These are phyloP conservation scores for Actinemys pallida DNA, from an alignment of 2,113 vertebrate species.

Conservation along the genomic window DNA sequence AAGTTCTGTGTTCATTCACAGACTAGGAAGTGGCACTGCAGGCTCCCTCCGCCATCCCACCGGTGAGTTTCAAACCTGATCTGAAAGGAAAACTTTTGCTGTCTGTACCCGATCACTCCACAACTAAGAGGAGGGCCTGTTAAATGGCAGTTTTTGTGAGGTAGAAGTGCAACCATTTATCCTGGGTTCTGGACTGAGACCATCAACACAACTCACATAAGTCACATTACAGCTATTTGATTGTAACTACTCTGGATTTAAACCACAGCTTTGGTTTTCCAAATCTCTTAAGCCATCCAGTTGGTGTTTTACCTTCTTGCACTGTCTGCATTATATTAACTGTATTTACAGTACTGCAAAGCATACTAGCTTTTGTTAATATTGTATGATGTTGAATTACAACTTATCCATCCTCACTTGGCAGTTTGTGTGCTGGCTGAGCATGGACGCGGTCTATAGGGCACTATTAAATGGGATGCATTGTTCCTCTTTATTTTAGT, in stretches of 20 bases:
- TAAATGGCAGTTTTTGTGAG: not conserved
- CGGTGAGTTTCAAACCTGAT: not conserved
- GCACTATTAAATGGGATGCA: constrained; percentile 16
- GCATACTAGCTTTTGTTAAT: not conserved
- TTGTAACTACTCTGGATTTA: not conserved
- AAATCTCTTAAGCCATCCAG: not conserved
- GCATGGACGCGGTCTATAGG: not conserved
- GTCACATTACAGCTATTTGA: not conserved
- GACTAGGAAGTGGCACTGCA: not conserved
- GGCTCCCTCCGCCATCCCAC: not conserved
- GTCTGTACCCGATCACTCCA: not conserved
- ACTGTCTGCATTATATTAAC: not conserved
- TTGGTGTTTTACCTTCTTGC: not conserved
- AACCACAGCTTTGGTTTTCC: not conserved
- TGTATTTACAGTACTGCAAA: not conserved
- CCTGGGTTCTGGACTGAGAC: not conserved
- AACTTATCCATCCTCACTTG: not conserved
- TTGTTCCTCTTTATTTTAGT: not conserved
- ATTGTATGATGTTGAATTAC: not conserved
- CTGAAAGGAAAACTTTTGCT: not conserved
- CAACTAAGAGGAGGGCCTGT: not conserved
- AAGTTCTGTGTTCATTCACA: not conserved
- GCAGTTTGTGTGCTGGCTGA: not conserved
- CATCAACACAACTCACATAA: not conserved
- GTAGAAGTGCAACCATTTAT: not conserved